Percentiles rank a stretch among this genome's conserved stretches.
These are phyloP conservation scores for Pipistrellus kuhlii DNA, from an alignment of 2,797 vertebrate species.

Conservation along the genomic window DNA sequence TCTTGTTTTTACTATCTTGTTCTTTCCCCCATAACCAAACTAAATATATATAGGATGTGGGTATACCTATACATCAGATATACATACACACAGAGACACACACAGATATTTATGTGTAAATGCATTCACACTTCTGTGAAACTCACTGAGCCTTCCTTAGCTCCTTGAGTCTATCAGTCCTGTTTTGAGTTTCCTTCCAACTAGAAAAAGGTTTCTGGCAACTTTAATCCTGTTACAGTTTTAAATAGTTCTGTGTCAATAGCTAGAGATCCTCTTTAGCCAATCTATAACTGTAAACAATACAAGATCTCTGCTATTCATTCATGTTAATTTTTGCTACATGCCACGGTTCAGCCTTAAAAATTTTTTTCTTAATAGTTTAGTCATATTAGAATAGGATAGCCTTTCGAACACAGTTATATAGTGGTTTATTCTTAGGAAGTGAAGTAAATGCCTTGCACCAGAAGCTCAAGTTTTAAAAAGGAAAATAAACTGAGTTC, in stretches of 20 bases:
- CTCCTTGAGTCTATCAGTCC: not conserved
- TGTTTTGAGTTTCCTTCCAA: not conserved
- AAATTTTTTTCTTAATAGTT: conserved; percentile 23
- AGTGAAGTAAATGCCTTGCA: conserved; percentile 14
- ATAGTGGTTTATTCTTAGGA: conserved; percentile 16
- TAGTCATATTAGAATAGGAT: not conserved
- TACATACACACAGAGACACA: not conserved
- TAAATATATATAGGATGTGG: not conserved
- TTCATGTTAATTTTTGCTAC: not conserved
- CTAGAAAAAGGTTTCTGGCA: not conserved
- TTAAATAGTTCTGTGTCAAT: not conserved
- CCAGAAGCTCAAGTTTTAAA: conserved; percentile 55
- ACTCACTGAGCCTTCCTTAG: not conserved
- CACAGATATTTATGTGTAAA: not conserved
- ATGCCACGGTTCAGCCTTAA: not conserved
- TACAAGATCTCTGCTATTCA: conserved; percentile 1
- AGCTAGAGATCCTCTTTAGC: not conserved
- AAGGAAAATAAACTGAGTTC: conserved; percentile 32
- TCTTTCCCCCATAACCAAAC: not conserved
- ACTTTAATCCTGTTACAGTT: not conserved
- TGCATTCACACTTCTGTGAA: not conserved
- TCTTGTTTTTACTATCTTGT: not conserved
- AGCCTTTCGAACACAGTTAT: conserved; percentile 11
- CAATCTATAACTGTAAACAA: not conserved
- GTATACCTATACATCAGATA: not conserved